A percentile compares a stretch with the other conserved stretches of the same genome.
phyloP scores from a whole-genome alignment of 2,888 invertebrate species.

The Diplazon laetatorius region DNA sequence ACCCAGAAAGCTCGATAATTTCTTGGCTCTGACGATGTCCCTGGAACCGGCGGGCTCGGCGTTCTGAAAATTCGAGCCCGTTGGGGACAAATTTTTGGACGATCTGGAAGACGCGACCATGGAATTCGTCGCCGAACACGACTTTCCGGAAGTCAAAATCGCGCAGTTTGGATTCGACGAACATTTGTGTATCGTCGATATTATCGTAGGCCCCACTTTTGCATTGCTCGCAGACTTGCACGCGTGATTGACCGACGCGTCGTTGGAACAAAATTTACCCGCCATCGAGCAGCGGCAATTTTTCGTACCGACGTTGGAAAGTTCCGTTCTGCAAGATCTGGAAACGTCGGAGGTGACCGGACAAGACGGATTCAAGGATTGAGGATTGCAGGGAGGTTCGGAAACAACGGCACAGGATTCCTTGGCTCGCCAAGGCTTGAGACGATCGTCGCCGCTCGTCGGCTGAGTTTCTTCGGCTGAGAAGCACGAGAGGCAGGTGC shows the following conservation, averaged over 20 bases:
- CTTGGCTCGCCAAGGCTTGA: slow-evolving; percentile 74
- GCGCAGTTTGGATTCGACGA: slow-evolving; percentile 72
- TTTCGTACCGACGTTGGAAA: slow-evolving; percentile 56
- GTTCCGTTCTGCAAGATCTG: slow-evolving; percentile 67
- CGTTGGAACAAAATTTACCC: slow-evolving; percentile 68
- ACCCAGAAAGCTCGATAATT: slow-evolving; percentile 55
- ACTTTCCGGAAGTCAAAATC: slow-evolving; percentile 56
- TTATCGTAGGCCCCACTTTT: slow-evolving; percentile 59
- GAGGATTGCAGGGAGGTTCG: slow-evolving; percentile 69
- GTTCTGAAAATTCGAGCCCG: slow-evolving; percentile 53
- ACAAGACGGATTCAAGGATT: slow-evolving; percentile 49
- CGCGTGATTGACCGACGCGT: slow-evolving; percentile 46
- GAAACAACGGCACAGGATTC: slow-evolving; percentile 68
- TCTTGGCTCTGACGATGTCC: slow-evolving; percentile 48
- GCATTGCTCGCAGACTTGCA: slow-evolving; percentile 56
- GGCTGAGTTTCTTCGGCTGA: slow-evolving; percentile 71
- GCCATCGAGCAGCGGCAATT: slow-evolving; percentile 52
- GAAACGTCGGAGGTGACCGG: slow-evolving; percentile 49
- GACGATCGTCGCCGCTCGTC: slow-evolving; percentile 70
- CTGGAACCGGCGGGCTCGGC: slow-evolving; percentile 19
- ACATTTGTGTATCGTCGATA: slow-evolving; percentile 72
- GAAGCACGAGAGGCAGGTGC: slow-evolving; percentile 77
- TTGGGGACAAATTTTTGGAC: slow-evolving; percentile 48
- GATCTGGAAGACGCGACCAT: slow-evolving; percentile 66
- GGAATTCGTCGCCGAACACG: slow-evolving; percentile 48